Evolutionary conservation across 2,888 invertebrate species (phyloP).

Genomic region (Limnephilus lunatus): DNA sequence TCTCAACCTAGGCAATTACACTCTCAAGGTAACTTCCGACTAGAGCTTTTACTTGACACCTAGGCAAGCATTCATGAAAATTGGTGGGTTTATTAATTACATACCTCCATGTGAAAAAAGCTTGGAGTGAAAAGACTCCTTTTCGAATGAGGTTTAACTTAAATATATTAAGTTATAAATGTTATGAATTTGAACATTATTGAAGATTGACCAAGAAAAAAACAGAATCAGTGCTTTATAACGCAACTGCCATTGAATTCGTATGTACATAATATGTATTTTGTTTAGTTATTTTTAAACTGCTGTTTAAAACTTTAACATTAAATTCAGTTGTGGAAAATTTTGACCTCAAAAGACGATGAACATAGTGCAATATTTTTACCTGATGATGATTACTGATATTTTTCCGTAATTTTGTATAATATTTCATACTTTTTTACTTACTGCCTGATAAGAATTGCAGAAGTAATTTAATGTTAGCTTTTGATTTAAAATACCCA

Average conservation of each 20-base stretch:
- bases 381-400: neutral
- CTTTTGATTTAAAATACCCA: neutral
- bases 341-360: neutral
- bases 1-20: no score
- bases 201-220: neutral
- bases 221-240: neutral
- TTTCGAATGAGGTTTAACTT: neutral
- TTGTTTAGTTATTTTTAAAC: neutral
- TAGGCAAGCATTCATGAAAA: neutral
- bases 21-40: no score
- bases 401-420: neutral
- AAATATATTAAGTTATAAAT: neutral
- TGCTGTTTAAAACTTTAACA: neutral
- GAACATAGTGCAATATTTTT: neutral
- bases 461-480: neutral
- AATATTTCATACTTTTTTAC: neutral
- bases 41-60: neutral
- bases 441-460: neutral
- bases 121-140: neutral
- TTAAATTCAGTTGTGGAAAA: neutral
- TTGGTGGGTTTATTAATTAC: neutral
- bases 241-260: neutral
- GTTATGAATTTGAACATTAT: neutral
- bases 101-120: neutral
- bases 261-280: neutral